Evolutionary conservation across 64 coral and sea anemone species (phyloP).

Genomic region (Pocillopora damicornis): DNA sequence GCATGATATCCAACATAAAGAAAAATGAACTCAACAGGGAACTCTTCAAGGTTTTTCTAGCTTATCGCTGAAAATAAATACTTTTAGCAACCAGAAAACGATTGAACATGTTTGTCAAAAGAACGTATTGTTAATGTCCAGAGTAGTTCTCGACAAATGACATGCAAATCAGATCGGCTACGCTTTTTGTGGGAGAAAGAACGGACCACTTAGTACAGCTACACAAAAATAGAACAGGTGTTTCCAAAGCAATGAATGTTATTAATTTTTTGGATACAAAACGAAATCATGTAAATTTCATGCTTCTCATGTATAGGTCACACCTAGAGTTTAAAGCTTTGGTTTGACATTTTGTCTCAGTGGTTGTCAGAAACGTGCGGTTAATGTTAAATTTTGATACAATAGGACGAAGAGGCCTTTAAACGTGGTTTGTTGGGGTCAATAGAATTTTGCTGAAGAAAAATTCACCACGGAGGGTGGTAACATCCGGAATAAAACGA

Average conservation of each 20-base stretch:
- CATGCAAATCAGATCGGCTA: background rate
- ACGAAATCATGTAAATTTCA: slow-evolving; percentile 28
- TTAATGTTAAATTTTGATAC: too few relatives aligned
- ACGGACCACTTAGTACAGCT: background rate
- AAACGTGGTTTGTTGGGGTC: too few relatives aligned
- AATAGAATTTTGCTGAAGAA: too few relatives aligned
- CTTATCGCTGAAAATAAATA: slow-evolving; percentile 4
- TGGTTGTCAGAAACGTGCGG: background rate
- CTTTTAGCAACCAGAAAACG: background rate
- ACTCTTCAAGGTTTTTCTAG: background rate
- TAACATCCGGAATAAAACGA: too few relatives aligned
- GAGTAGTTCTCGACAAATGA: background rate
- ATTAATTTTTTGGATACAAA: background rate
- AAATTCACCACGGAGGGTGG: too few relatives aligned
- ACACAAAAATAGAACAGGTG: background rate
- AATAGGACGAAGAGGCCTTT: too few relatives aligned
- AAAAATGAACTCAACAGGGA: background rate
- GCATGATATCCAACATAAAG: background rate
- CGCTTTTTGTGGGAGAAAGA: too few relatives aligned
- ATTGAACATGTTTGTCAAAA: background rate
- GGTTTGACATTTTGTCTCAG: background rate
- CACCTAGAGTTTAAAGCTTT: background rate
- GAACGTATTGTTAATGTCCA: background rate
- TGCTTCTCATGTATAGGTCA: background rate
- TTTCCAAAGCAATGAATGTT: background rate